Percentiles rank a stretch among this genome's conserved stretches.
These are phyloP conservation scores for Chinchilla lanigera DNA, from an alignment of 2,113 vertebrate species.

Conservation along the genomic window DNA sequence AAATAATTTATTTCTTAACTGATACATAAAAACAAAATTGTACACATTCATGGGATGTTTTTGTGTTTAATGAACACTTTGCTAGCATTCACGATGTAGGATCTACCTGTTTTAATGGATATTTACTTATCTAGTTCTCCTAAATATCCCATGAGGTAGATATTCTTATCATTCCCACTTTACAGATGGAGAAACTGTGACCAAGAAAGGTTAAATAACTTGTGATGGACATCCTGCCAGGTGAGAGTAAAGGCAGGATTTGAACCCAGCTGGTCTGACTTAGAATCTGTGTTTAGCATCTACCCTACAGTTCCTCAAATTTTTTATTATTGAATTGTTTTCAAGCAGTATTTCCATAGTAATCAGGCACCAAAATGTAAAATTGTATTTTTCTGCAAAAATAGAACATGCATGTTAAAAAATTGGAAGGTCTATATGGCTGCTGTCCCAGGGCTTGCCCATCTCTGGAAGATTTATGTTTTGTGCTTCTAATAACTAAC, in stretches of 20 bases:
- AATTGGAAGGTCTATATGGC: neutral
- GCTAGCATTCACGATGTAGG: neutral
- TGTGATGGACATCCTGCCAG: neutral
- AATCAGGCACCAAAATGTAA: neutral
- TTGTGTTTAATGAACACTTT: neutral
- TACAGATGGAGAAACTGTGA: neutral
- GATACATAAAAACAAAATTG: neutral
- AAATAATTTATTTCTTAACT: neutral
- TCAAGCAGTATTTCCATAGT: neutral
- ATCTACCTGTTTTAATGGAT: neutral
- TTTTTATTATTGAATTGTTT: neutral
- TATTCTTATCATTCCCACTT: too few species aligned
- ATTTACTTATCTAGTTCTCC: neutral
- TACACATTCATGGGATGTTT: neutral
- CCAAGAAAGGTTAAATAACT: neutral
- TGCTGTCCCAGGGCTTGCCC: too few species aligned
- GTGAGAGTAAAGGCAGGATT: neutral
- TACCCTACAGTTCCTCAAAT: neutral
- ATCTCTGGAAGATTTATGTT: neutral
- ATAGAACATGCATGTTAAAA: neutral
- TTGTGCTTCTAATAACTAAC: neutral
- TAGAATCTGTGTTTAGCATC: neutral
- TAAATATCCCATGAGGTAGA: too few species aligned
- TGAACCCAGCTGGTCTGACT: neutral
- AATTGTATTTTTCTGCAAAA: conserved; percentile 6